These are phyloP conservation scores for Drosophila affinis DNA, from an alignment of 2,888 invertebrate species.

Conservation along the genomic window DNA sequence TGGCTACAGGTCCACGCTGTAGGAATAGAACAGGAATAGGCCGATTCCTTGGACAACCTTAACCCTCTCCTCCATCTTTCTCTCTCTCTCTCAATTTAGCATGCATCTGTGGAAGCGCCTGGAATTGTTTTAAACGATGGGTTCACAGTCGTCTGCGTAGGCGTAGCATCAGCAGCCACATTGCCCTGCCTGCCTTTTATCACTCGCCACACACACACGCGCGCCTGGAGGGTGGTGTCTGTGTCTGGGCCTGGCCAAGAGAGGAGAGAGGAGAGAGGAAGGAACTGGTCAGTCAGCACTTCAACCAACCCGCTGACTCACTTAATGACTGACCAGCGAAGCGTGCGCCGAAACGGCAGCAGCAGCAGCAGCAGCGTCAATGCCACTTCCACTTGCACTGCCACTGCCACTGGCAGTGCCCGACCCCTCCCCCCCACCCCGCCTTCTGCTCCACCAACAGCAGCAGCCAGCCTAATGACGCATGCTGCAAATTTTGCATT, in stretches of 20 bases:
- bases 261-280: no score
- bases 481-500: constrained; percentile 15
- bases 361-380: no score
- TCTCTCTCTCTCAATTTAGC: not conserved
- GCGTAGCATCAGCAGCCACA: not conserved
- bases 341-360: constrained; percentile 61
- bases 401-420: not conserved
- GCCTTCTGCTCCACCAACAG: not conserved
- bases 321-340: constrained; percentile 60
- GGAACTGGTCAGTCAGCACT: constrained; percentile 10
- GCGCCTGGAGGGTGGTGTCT: not conserved
- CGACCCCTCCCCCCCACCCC: no score
- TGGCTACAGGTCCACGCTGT: not conserved
- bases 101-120: not conserved
- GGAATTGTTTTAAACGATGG: constrained; percentile 1
- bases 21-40: not conserved
- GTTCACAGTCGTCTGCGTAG: not conserved
- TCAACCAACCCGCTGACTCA: constrained; percentile 51
- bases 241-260: not conserved
- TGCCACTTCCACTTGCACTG: not conserved
- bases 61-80: not conserved
- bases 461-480: constrained; percentile 3
- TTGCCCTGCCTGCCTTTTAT: not conserved
- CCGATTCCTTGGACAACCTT: not conserved
- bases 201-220: not conserved